Conservation (phyloP, 53 echinoderm and acorn worm species). For the Actinopyga echinites region DNA sequence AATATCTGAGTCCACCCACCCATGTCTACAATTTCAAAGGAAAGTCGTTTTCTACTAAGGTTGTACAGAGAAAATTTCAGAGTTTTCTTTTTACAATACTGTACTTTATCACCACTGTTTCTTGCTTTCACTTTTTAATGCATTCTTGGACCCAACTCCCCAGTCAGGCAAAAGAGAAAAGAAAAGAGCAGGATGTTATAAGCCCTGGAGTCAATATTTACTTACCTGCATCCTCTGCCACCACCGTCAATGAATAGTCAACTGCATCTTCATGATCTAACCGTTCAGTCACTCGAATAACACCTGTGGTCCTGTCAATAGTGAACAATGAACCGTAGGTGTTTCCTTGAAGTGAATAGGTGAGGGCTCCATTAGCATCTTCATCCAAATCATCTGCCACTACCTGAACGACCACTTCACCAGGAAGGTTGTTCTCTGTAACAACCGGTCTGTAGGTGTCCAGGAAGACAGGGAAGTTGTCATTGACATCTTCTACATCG, state of each 20-base stretch:
- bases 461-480: constrained; percentile 76
- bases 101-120: too few relatives aligned
- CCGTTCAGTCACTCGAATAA: constrained; percentile 54
- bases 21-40: too few relatives aligned
- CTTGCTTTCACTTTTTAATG: too few relatives aligned
- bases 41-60: too few relatives aligned
- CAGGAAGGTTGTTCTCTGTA: constrained; percentile 76
- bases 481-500: constrained; percentile 75
- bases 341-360: constrained; percentile 63
- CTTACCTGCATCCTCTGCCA: constrained; percentile 93
- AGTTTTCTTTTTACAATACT: too few relatives aligned
- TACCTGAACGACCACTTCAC: constrained; percentile 60
- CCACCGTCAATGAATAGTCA: constrained; percentile 60
- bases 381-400: constrained; percentile 72
- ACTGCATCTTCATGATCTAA: constrained; percentile 67
- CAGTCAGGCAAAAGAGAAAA: too few relatives aligned
- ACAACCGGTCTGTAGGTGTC: constrained; percentile 58
- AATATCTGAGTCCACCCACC: too few relatives aligned
- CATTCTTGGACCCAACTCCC: too few relatives aligned
- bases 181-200: too few relatives aligned
- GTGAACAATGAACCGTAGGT: constrained; percentile 76
- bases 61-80: too few relatives aligned
- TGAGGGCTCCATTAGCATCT: constrained; percentile 73
- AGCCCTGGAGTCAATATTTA: background rate
- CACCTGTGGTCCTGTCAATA: constrained; percentile 73